Evolutionary conservation across 2,113 vertebrate species (phyloP).

Genomic region (Grammomys dolichurus): DNA sequence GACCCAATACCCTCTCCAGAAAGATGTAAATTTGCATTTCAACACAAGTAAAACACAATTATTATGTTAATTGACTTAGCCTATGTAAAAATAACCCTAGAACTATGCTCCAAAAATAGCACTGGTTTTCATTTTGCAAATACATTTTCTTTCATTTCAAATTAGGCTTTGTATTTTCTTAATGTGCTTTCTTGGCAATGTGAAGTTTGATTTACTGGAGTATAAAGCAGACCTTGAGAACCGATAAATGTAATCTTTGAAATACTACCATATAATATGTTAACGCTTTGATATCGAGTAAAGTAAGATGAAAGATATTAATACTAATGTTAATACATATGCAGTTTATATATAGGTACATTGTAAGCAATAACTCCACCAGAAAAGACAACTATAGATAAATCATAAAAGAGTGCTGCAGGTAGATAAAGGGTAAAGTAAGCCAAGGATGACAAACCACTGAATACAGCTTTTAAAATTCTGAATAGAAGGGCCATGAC

Average conservation of each 20-base stretch:
- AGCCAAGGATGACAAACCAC: background rate
- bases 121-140: slow-evolving; percentile 31
- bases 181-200: background rate
- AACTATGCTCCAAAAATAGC: background rate
- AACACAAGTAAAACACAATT: slow-evolving; percentile 17
- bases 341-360: background rate
- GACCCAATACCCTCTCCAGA: background rate
- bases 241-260: slow-evolving; percentile 51
- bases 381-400: slow-evolving; percentile 16
- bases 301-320: slow-evolving; percentile 20
- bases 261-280: background rate
- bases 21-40: background rate
- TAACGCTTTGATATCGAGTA: background rate
- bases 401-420: background rate
- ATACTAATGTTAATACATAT: slow-evolving; percentile 38
- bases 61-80: background rate
- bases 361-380: background rate
- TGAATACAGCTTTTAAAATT: slow-evolving; percentile 27
- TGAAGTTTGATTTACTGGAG: slow-evolving; percentile 48
- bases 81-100: background rate
- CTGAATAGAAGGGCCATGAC: background rate
- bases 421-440: background rate
- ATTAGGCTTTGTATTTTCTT: slow-evolving; percentile 27
- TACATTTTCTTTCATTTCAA: slow-evolving; percentile 22
- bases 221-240: slow-evolving; percentile 63